Conservation (phyloP, 2,113 vertebrate genomes). For the Cyprinodon variegatus region DNA sequence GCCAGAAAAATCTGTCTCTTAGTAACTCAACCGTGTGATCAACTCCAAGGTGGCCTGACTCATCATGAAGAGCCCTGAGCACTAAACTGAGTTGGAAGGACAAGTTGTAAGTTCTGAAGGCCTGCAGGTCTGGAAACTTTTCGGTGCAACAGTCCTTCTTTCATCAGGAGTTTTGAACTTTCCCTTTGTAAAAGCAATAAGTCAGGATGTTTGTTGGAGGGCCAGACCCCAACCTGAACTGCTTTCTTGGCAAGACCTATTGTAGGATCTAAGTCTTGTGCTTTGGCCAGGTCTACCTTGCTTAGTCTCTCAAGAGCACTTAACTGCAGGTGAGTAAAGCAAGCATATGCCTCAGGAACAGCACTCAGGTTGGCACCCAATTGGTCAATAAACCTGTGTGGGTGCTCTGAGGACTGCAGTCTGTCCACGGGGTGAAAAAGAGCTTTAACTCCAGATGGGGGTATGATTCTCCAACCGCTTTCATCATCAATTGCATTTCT, state of each 20-base stretch:
- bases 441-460: constrained; percentile 3
- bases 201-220: not conserved
- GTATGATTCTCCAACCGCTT: not conserved
- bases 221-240: not conserved
- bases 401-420: not conserved
- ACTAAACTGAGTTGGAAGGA: not conserved
- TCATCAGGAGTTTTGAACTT: constrained; percentile 1
- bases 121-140: not conserved
- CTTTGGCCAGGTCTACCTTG: not conserved
- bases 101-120: not conserved
- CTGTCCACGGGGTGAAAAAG: not conserved
- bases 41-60: constrained; percentile 9
- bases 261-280: constrained; percentile 1
- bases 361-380: not conserved
- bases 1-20: not conserved
- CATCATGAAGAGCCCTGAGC: not conserved
- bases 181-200: not conserved
- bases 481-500: not conserved
- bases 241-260: not conserved
- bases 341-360: not conserved
- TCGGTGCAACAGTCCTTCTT: not conserved
- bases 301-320: constrained; percentile 1
- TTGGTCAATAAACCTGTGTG: not conserved
- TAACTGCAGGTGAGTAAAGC: constrained; percentile 3
- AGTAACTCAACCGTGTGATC: not conserved